Evolutionary conservation across 1,140 invertebrate genomes (phyloP).

Genomic region (Coptotermes formosanus): DNA sequence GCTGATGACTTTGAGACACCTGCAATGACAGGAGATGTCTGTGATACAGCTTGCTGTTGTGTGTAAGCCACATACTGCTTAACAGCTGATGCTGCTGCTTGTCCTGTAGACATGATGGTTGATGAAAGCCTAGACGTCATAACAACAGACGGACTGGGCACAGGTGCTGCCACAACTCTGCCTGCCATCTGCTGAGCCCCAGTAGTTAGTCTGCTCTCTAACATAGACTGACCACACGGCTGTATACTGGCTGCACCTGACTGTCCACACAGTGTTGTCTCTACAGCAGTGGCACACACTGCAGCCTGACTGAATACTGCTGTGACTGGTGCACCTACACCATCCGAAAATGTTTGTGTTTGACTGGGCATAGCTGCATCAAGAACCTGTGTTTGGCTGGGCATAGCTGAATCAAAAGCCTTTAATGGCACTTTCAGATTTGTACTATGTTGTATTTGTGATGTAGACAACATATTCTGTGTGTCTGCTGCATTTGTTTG

Average conservation of each 20-base stretch:
- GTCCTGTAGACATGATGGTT: background rate
- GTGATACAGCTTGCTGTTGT: background rate
- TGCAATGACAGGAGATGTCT: background rate
- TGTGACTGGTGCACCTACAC: background rate
- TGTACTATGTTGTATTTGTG: background rate
- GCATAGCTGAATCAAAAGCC: background rate
- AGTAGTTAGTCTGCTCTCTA: background rate
- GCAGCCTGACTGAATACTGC: background rate
- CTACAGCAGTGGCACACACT: background rate
- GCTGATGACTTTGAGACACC: too few species aligned
- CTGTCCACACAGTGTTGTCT: too few species aligned
- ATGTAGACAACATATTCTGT: background rate
- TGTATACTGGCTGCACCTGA: background rate
- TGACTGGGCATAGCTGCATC: background rate
- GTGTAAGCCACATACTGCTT: background rate
- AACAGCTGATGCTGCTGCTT: background rate
- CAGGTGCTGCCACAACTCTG: background rate
- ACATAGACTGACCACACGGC: background rate
- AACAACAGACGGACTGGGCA: background rate
- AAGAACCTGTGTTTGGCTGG: background rate
- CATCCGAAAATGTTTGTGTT: background rate
- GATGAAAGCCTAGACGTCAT: slow-evolving; percentile 36
- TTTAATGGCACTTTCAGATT: background rate
- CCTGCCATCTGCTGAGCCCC: background rate
- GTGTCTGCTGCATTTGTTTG: background rate